These are phyloP conservation scores for Rhipidura dahli DNA, from an alignment of 2,113 vertebrate species.

Conservation along the genomic window DNA sequence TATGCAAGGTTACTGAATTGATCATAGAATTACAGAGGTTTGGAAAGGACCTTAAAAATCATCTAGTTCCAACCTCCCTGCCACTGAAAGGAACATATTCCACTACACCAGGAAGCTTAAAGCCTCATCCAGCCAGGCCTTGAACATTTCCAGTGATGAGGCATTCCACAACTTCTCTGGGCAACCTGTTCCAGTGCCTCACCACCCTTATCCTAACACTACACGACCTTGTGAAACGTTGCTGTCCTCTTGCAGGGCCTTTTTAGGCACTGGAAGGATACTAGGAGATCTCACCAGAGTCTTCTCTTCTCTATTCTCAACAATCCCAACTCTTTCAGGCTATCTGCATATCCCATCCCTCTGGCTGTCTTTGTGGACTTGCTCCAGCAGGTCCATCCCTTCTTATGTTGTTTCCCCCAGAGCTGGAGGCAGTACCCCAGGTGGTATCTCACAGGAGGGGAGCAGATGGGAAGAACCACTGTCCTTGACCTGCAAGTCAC, in stretches of 20 bases:
- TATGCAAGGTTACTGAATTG: not conserved
- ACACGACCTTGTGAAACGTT: not conserved
- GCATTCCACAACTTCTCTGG: not conserved
- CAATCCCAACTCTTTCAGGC: not conserved
- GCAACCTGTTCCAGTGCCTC: no score
- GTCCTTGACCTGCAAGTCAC: not conserved
- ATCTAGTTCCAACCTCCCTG: not conserved
- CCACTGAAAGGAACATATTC: not conserved
- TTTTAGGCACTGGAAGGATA: not conserved
- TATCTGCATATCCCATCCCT: not conserved
- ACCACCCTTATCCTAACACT: not conserved
- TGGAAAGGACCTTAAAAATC: not conserved
- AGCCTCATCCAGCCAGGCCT: not conserved
- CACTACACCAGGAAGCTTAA: not conserved
- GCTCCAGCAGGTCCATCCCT: not conserved
- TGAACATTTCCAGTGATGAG: not conserved
- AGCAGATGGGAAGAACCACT: not conserved
- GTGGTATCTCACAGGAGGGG: fast-evolving
- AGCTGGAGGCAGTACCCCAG: no score
- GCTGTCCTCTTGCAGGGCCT: fast-evolving
- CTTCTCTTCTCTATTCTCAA: not conserved
- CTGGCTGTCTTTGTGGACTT: not conserved
- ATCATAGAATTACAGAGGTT: not conserved
- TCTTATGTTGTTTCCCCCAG: not conserved
- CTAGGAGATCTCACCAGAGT: not conserved